Evolutionary conservation across 1,140 invertebrate species (phyloP).

Genomic region (Ceratosolen solmsi): DNA sequence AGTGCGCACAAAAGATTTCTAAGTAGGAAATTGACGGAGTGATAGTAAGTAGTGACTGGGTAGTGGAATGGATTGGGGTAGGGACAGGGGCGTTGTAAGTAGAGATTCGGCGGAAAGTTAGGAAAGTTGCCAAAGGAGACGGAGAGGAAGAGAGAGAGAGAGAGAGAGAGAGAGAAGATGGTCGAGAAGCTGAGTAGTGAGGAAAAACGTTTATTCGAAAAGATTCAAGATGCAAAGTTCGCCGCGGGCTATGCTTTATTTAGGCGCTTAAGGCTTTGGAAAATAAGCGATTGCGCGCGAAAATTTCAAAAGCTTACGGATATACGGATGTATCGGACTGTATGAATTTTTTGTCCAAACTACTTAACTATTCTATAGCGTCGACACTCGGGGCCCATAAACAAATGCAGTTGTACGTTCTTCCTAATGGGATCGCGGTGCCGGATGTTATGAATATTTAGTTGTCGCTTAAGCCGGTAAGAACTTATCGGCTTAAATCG

Average conservation of each 20-base stretch:
- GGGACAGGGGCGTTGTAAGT: too few relatives aligned
- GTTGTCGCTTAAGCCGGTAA: too few relatives aligned
- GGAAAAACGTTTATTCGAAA: not conserved
- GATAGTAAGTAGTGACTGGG: too few relatives aligned
- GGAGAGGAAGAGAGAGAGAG: not conserved
- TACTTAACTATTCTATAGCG: too few relatives aligned
- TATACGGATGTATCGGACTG: too few relatives aligned
- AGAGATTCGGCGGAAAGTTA: too few relatives aligned
- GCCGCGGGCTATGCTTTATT: not conserved
- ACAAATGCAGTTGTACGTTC: too few relatives aligned
- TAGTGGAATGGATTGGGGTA: not conserved
- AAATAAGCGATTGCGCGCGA: not conserved
- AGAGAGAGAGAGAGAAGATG: not conserved
- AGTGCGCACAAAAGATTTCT: not conserved
- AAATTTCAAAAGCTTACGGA: not conserved
- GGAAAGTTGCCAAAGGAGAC: constrained; percentile 47
- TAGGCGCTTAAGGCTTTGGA: too few relatives aligned
- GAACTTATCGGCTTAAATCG: not conserved
- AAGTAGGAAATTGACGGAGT: constrained; percentile 41
- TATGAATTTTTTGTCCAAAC: too few relatives aligned
- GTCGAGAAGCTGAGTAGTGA: not conserved
- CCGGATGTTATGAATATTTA: too few relatives aligned
- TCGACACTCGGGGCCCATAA: too few relatives aligned
- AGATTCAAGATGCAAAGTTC: not conserved
- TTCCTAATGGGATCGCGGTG: too few relatives aligned